Evolutionary conservation across 2,113 vertebrate genomes (phyloP).

Genomic region (Sorex araneus): DNA sequence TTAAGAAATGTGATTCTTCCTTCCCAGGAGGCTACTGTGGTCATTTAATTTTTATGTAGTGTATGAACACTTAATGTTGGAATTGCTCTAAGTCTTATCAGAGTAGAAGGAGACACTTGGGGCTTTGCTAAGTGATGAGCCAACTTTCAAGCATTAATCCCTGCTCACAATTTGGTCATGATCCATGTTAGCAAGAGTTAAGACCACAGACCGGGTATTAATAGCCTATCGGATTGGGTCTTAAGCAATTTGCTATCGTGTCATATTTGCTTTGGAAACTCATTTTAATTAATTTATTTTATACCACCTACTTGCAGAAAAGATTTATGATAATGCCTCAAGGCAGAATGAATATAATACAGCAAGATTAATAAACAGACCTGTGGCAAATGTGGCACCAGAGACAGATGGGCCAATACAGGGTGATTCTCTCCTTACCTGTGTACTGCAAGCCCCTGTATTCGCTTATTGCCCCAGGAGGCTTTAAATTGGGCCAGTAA

Average conservation of each 20-base stretch:
- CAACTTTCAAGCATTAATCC: neutral
- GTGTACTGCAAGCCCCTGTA: conserved; percentile 99
- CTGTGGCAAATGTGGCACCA: neutral
- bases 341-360: neutral
- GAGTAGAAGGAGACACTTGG: conserved; percentile 29
- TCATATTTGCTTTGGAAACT: conserved; percentile 36
- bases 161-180: neutral
- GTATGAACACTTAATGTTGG: neutral
- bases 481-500: conserved; percentile 99
- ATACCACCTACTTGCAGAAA: conserved; percentile 47
- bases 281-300: conserved; percentile 31
- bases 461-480: conserved; percentile 98
- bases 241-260: neutral
- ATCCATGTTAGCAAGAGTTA: neutral
- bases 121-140: neutral
- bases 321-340: conserved; percentile 4
- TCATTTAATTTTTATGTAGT: conserved; percentile 35
- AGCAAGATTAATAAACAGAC: neutral
- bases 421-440: conserved; percentile 89
- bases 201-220: neutral
- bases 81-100: neutral
- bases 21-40: neutral
- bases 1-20: conserved; percentile 28
- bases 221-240: neutral
- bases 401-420: neutral